Conservation (phyloP, 2,888 invertebrate species). For the Hypercompe scribonia region DNA sequence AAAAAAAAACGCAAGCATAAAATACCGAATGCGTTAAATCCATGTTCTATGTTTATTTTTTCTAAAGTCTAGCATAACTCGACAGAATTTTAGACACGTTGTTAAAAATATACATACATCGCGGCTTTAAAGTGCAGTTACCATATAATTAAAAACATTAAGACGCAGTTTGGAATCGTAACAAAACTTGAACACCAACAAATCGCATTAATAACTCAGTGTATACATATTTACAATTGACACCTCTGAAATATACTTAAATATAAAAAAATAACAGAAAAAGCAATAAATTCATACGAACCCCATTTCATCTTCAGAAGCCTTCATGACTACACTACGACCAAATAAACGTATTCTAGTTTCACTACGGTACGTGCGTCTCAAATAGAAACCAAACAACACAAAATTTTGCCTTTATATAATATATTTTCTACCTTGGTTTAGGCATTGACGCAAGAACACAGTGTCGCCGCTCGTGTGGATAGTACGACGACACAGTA, state of each 20-base stretch:
- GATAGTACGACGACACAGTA: conserved; percentile 21
- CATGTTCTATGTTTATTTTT: background rate
- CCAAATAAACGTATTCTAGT: conserved; percentile 14
- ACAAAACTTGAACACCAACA: too few species aligned
- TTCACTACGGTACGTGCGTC: conserved; percentile 9
- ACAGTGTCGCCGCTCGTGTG: conserved; percentile 25
- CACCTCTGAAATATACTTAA: background rate
- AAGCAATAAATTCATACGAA: conserved; percentile 26
- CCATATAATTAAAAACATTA: background rate
- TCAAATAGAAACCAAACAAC: conserved; percentile 25
- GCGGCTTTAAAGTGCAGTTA: background rate
- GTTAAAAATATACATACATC: too few species aligned
- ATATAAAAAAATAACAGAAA: background rate
- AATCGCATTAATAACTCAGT: too few species aligned
- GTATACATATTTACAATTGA: background rate
- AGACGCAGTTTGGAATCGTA: background rate
- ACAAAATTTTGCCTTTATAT: conserved; percentile 23
- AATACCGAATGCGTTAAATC: background rate
- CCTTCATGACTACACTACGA: conserved; percentile 37
- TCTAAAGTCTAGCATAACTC: background rate
- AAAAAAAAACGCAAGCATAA: too few species aligned
- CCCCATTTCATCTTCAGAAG: conserved; percentile 44
- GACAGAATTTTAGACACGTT: background rate
- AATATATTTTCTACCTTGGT: conserved; percentile 22
- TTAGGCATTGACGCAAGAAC: conserved; percentile 19